Evolutionary conservation across 2,797 vertebrate species (phyloP).

Genomic region (Sternotherus odoratus): DNA sequence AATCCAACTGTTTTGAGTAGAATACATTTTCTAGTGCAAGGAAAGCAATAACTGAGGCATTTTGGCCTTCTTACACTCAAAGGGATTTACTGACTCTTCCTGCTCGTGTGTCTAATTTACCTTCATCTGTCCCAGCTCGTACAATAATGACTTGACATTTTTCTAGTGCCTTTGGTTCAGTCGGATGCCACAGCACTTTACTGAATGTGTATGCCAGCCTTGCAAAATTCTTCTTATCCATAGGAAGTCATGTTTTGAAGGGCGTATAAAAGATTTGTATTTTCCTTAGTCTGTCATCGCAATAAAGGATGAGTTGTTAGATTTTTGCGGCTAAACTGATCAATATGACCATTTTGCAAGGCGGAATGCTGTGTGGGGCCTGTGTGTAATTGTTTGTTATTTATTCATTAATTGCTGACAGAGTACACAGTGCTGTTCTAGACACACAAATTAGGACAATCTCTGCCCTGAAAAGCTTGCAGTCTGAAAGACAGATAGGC

Average conservation of each 20-base stretch:
- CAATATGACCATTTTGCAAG: not conserved
- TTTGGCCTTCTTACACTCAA: conserved; percentile 64
- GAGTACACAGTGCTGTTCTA: not conserved
- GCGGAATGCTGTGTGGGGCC: not conserved
- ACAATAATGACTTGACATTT: conserved; percentile 71
- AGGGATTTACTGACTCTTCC: conserved; percentile 36
- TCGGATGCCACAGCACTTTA: conserved; percentile 41
- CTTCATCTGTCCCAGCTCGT: conserved; percentile 13
- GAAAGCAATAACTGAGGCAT: conserved; percentile 54
- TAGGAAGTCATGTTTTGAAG: not conserved
- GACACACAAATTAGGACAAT: conserved; percentile 15
- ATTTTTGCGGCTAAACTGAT: conserved; percentile 26
- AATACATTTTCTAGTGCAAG: conserved; percentile 56
- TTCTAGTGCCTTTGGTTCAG: conserved; percentile 59
- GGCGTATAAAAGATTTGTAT: not conserved
- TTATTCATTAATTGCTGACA: conserved; percentile 50
- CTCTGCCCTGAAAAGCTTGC: not conserved
- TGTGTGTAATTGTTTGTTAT: not conserved
- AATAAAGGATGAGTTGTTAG: not conserved
- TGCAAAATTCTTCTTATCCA: conserved; percentile 8
- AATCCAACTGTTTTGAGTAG: conserved; percentile 60
- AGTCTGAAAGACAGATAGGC: not conserved
- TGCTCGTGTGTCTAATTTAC: conserved; percentile 39
- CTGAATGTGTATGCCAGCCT: not conserved
- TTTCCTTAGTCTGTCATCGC: not conserved